Evolutionary conservation across 1,140 invertebrate species (phyloP).

Genomic region (Penaeus indicus): DNA sequence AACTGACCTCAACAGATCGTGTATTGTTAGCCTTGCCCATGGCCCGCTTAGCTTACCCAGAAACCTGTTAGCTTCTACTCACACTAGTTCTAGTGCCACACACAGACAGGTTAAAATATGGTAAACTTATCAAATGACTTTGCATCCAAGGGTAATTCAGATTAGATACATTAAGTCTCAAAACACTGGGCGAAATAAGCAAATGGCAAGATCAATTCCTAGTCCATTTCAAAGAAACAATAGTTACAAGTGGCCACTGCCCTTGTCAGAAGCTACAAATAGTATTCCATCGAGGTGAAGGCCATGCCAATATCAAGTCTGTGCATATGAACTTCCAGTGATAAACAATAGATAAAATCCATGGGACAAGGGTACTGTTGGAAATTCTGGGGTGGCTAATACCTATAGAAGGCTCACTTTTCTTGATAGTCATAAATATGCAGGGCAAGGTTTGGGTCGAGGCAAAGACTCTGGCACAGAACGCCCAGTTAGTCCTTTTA

Average conservation of each 20-base stretch:
- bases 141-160: too few relatives aligned
- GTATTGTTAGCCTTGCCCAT: constrained; percentile 60
- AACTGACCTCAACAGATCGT: constrained; percentile 52
- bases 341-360: constrained; percentile 52
- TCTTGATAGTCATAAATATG: neutral
- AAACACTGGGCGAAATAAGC: too few relatives aligned
- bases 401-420: neutral
- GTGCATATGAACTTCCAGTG: constrained; percentile 36
- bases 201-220: constrained; percentile 1
- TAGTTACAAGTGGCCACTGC: constrained; percentile 62
- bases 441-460: constrained; percentile 44
- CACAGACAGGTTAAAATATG: neutral
- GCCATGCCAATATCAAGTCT: neutral
- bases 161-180: neutral
- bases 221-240: constrained; percentile 64
- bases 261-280: constrained; percentile 61
- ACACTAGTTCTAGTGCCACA: neutral
- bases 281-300: constrained; percentile 50
- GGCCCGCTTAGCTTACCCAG: constrained; percentile 53
- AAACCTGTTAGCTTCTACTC: constrained; percentile 38
- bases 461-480: constrained; percentile 49
- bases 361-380: constrained; percentile 50
- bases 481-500: constrained; percentile 50
- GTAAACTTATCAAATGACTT: too few relatives aligned
- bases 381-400: constrained; percentile 28